Conservation (phyloP, 2,888 invertebrate genomes). For the Lepidochitona cinerea region DNA sequence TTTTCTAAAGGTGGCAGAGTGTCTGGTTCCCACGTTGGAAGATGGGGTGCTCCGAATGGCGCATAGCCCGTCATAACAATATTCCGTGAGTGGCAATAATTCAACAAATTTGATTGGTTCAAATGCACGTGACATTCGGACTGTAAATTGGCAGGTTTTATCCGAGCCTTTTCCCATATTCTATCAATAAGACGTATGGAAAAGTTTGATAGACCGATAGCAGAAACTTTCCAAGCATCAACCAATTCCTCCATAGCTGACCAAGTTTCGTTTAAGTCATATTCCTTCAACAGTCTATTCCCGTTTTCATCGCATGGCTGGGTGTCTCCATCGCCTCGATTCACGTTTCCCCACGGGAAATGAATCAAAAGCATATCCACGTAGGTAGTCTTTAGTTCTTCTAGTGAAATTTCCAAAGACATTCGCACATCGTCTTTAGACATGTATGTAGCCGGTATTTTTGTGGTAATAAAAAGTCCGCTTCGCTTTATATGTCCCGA, state of each 20-base stretch:
- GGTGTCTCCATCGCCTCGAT: slow-evolving; percentile 37
- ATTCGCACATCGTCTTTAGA: slow-evolving; percentile 30
- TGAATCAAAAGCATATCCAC: slow-evolving; percentile 57
- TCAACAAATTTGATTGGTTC: slow-evolving; percentile 40
- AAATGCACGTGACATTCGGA: slow-evolving; percentile 54
- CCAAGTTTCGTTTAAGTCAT: slow-evolving; percentile 49
- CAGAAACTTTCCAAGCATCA: slow-evolving; percentile 31
- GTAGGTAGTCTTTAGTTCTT: slow-evolving; percentile 43
- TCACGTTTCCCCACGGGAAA: slow-evolving; percentile 49
- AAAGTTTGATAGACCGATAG: slow-evolving; percentile 59
- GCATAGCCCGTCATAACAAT: slow-evolving; percentile 50
- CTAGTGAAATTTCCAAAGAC: slow-evolving; percentile 43
- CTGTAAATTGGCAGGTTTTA: slow-evolving; percentile 51
- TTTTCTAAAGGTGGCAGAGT: slow-evolving; percentile 34
- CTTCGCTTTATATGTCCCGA: slow-evolving; percentile 39
- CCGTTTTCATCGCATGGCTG: slow-evolving; percentile 31
- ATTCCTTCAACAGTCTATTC: slow-evolving; percentile 30
- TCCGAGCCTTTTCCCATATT: slow-evolving; percentile 35
- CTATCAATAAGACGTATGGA: slow-evolving; percentile 41
- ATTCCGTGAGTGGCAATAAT: slow-evolving; percentile 37
- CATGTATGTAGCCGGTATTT: slow-evolving; percentile 41
- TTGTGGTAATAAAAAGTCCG: slow-evolving; percentile 53
- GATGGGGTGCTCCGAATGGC: slow-evolving; percentile 43
- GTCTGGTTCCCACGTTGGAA: slow-evolving; percentile 3
- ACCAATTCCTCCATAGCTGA: slow-evolving; percentile 41